A percentile compares a stretch with the other conserved stretches of the same genome.
These are phyloP conservation scores for Drosophila nr. perissopoda DNA, from an alignment of 2,888 invertebrate species.

Conservation along the genomic window DNA sequence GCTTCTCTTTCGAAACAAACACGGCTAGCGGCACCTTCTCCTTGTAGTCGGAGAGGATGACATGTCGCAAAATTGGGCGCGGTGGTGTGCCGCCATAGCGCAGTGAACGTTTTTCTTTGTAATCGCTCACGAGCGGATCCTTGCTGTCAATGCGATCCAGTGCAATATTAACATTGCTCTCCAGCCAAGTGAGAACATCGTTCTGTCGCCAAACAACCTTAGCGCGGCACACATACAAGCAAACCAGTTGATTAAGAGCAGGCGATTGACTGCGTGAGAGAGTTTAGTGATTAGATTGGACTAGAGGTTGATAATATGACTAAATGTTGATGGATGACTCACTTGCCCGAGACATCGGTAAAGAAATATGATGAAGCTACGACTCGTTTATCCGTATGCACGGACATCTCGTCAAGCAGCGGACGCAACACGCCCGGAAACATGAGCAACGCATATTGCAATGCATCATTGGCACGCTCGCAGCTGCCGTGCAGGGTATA, in stretches of 20 bases:
- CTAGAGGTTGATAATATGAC: constrained; percentile 1
- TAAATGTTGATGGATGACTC: constrained; percentile 22
- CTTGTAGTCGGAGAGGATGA: constrained; percentile 85
- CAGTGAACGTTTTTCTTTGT: constrained; percentile 85
- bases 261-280: constrained; percentile 85
- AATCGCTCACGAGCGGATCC: constrained; percentile 88
- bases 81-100: constrained; percentile 83
- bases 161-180: constrained; percentile 88
- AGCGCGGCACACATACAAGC: constrained; percentile 90
- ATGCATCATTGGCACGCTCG: constrained; percentile 86
- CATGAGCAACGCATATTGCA: constrained; percentile 92
- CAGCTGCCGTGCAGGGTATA: constrained; percentile 86
- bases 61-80: constrained; percentile 83
- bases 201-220: constrained; percentile 92
- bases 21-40: constrained; percentile 85
- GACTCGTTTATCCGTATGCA: constrained; percentile 89
- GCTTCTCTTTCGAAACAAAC: constrained; percentile 83
- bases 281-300: constrained; percentile 22
- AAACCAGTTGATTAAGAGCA: constrained; percentile 89
- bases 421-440: constrained; percentile 91
- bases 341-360: constrained; percentile 81
- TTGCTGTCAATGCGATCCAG: constrained; percentile 88
- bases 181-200: constrained; percentile 91
- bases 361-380: constrained; percentile 85
- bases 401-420: constrained; percentile 90